These are phyloP conservation scores for Apoda limacodes DNA, from an alignment of 2,888 invertebrate species.

Conservation along the genomic window DNA sequence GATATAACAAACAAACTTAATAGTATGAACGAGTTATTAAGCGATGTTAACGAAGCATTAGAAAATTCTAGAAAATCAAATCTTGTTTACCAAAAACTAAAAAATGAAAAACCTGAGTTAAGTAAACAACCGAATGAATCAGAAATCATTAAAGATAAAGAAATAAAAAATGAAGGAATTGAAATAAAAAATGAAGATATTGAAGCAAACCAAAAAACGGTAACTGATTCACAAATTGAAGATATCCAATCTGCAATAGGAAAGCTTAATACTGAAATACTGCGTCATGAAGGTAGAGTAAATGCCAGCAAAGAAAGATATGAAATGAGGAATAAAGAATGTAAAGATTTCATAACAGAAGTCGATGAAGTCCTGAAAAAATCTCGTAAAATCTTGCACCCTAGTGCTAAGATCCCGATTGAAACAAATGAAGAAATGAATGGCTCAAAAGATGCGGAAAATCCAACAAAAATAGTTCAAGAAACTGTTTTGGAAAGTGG, in stretches of 20 bases:
- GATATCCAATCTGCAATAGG: conserved; percentile 48
- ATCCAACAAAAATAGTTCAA: conserved; percentile 5
- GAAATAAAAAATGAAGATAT: conserved; percentile 14
- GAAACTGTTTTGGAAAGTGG: conserved; percentile 7
- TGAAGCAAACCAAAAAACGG: conserved; percentile 17
- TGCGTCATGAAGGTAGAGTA: conserved; percentile 46
- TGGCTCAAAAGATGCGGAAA: conserved; percentile 12
- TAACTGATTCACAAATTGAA: conserved; percentile 42
- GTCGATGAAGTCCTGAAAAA: conserved; percentile 48
- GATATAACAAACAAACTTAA: conserved; percentile 62
- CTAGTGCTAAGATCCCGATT: conserved; percentile 17
- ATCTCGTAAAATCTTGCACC: conserved; percentile 49
- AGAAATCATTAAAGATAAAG: conserved; percentile 5
- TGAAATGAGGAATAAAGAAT: conserved; percentile 45
- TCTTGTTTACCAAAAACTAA: conserved; percentile 44
- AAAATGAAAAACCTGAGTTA: conserved; percentile 33
- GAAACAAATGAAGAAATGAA: conserved; percentile 8
- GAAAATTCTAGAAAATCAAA: conserved; percentile 55
- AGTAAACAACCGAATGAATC: conserved; percentile 21
- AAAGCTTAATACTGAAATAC: conserved; percentile 44
- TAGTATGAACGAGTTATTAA: conserved; percentile 56
- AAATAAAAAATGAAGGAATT: conserved; percentile 13
- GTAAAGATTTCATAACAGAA: conserved; percentile 51
- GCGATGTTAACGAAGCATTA: conserved; percentile 54
- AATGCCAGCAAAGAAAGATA: conserved; percentile 42